A percentile compares a stretch with the other conserved stretches of the same genome.
phyloP scores from a whole-genome alignment of 2,888 invertebrate species.

The Noctuana brunneofusca region DNA sequence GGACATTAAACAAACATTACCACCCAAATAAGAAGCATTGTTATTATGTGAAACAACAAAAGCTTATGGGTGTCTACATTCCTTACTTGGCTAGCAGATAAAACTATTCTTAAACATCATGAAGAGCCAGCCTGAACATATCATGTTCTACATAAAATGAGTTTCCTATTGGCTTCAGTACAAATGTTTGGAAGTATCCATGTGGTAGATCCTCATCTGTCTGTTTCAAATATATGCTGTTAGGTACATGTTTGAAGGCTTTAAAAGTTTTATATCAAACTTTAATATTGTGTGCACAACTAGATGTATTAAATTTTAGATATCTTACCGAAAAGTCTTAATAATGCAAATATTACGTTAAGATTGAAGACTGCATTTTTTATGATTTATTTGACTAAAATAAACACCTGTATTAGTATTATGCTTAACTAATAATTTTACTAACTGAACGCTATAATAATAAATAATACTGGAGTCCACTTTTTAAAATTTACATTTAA shows the following conservation, averaged over 20 bases:
- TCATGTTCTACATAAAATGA: conserved; percentile 97
- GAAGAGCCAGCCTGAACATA: conserved; percentile 96
- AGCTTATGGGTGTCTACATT: conserved; percentile 46
- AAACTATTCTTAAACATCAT: conserved; percentile 81
- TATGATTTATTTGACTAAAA: too few relatives aligned
- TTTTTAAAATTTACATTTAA: neutral
- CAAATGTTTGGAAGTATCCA: conserved; percentile 96
- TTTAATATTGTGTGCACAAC: neutral
- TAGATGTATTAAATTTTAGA: neutral
- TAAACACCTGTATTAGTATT: too few relatives aligned
- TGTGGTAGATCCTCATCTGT: conserved; percentile 97
- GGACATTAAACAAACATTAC: conserved; percentile 1
- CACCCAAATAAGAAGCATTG: neutral
- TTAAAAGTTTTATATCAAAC: too few relatives aligned
- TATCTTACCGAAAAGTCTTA: neutral
- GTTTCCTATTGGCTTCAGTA: conserved; percentile 93
- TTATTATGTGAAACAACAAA: conserved; percentile 38
- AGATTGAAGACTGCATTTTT: too few relatives aligned
- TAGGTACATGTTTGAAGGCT: too few relatives aligned
- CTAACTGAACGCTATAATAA: too few relatives aligned
- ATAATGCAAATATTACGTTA: too few relatives aligned
- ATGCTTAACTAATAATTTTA: too few relatives aligned
- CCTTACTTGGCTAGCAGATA: conserved; percentile 27
- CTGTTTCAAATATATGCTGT: conserved; percentile 83
- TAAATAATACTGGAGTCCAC: neutral